Conservation (phyloP, 53 echinoderm and acorn worm genomes). For the Temnopleurus reevesii region DNA sequence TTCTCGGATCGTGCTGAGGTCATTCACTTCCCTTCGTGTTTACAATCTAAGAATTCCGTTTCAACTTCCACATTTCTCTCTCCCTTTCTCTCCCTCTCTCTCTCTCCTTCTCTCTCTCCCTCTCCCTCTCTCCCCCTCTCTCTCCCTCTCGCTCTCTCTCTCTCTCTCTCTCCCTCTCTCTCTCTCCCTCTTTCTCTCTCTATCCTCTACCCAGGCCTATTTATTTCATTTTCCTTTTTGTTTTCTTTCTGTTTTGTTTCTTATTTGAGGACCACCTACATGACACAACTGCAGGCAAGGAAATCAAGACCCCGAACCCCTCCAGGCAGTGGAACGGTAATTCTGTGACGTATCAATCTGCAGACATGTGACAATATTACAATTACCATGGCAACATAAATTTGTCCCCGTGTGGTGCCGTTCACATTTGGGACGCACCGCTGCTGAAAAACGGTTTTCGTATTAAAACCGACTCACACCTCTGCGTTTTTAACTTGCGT, state of each 20-base stretch:
- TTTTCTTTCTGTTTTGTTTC: background rate
- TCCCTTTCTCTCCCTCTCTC: background rate
- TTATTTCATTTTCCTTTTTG: background rate
- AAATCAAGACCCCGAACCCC: constrained; percentile 10
- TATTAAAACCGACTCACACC: no score
- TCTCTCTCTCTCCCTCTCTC: background rate
- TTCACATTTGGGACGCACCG: background rate
- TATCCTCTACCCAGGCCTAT: background rate
- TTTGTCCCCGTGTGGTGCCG: background rate
- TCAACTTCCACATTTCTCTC: background rate
- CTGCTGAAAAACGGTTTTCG: no score
- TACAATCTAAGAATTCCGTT: background rate
- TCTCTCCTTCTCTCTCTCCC: background rate
- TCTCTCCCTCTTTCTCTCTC: background rate
- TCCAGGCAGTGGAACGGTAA: background rate
- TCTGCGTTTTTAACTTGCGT: no score
- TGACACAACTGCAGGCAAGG: background rate
- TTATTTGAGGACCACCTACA: constrained; percentile 18
- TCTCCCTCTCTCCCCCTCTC: background rate
- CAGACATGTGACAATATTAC: constrained; percentile 9
- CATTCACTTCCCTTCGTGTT: background rate
- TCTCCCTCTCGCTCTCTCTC: background rate
- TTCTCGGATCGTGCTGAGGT: background rate
- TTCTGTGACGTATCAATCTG: constrained; percentile 16
- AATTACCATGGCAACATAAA: constrained; percentile 13